A percentile compares a stretch with the other conserved stretches of the same genome.
phyloP scores from a whole-genome alignment of 2,888 invertebrate genomes.

The Gortyna flavago region DNA sequence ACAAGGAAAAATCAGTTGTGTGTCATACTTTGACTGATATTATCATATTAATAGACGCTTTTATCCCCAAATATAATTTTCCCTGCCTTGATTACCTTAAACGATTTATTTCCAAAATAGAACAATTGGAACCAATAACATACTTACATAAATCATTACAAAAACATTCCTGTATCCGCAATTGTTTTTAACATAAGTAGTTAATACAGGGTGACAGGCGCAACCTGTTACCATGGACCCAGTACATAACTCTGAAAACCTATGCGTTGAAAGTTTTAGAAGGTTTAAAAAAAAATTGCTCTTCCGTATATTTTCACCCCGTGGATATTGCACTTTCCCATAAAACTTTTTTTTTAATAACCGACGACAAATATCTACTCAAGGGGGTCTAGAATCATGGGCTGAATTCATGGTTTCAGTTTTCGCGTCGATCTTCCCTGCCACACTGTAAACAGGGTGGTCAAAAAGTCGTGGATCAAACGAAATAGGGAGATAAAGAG shows the following conservation, averaged over 20 bases:
- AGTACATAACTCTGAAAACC: no score
- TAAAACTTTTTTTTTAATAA: no score
- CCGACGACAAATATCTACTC: no score
- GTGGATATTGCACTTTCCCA: no score
- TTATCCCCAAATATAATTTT: conserved; percentile 8
- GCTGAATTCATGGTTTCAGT: no score
- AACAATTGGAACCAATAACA: not conserved
- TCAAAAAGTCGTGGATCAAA: no score
- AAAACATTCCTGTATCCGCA: conserved; percentile 1
- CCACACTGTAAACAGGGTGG: no score
- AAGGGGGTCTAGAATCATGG: no score
- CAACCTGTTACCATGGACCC: not conserved
- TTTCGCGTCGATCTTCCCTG: not conserved
- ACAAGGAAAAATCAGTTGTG: not conserved
- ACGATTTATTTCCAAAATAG: not conserved
- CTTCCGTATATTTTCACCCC: no score
- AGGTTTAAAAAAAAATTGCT: no score
- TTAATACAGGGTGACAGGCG: not conserved
- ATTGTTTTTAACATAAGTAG: conserved; percentile 1
- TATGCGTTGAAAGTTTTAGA: no score
- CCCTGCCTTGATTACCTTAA: not conserved
- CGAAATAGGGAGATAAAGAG: no score
- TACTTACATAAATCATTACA: not conserved
- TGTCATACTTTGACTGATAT: not conserved
- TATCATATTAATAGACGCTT: conserved; percentile 21